These are phyloP conservation scores for Pseudachorutes palmiensis DNA, from an alignment of 1,140 invertebrate species.

Conservation along the genomic window DNA sequence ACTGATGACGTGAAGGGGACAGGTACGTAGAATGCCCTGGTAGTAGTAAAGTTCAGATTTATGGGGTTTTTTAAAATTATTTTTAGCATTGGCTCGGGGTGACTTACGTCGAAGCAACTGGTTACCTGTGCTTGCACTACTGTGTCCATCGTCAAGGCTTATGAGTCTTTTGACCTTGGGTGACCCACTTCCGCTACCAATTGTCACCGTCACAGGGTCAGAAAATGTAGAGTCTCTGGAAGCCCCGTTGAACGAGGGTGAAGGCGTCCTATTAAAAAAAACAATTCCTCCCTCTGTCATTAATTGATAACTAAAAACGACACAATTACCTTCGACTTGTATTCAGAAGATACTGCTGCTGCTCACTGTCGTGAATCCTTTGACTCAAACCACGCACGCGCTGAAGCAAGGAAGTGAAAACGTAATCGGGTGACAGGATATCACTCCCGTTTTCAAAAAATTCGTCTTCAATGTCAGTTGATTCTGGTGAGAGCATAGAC, in stretches of 20 bases:
- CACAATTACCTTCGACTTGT: not conserved
- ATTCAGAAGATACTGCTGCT: not conserved
- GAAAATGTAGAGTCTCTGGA: not conserved
- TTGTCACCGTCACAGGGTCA: not conserved
- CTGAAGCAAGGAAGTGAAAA: constrained; percentile 3
- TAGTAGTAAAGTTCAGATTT: too few relatives aligned
- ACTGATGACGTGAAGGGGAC: not conserved
- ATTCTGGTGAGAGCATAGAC: constrained; percentile 1
- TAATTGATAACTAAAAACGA: not conserved
- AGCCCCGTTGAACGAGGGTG: not conserved
- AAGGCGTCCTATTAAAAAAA: not conserved
- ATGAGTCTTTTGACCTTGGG: not conserved
- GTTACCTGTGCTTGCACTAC: too few relatives aligned
- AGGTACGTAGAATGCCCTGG: not conserved
- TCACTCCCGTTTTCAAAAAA: constrained; percentile 2
- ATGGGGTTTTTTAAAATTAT: too few relatives aligned
- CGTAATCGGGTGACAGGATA: not conserved
- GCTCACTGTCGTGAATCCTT: constrained; percentile 1
- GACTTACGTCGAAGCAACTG: too few relatives aligned
- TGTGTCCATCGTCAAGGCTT: not conserved
- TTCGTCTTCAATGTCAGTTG: constrained; percentile 2
- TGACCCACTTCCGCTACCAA: not conserved
- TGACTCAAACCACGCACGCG: not conserved
- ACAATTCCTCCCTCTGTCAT: too few relatives aligned
- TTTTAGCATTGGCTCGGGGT: too few relatives aligned